Evolutionary conservation across 2,797 vertebrate genomes (phyloP).

Genomic region (Xerus rutilus): DNA sequence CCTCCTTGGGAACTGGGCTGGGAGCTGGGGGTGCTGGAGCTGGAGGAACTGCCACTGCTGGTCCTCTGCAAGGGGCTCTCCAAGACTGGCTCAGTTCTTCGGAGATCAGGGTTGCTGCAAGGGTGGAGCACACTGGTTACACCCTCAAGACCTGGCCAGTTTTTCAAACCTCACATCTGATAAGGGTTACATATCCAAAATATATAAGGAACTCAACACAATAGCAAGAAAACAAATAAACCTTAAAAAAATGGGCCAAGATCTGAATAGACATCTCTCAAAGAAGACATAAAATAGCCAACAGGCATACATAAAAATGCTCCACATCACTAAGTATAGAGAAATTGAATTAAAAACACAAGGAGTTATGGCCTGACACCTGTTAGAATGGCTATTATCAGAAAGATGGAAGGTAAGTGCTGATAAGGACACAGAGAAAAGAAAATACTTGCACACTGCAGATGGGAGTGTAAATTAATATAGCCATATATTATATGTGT

Average conservation of each 20-base stretch:
- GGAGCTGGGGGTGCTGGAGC: constrained; percentile 97
- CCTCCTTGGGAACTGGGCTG: constrained; percentile 95
- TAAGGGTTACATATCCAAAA: background rate
- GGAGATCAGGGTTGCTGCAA: constrained; percentile 96
- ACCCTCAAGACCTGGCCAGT: background rate
- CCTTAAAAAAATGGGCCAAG: background rate
- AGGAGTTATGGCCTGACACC: background rate
- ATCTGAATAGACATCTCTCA: background rate
- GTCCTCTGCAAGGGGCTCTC: constrained; percentile 95
- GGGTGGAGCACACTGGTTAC: background rate
- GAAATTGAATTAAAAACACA: background rate
- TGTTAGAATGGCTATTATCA: background rate
- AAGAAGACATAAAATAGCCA: background rate
- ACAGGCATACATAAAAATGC: background rate
- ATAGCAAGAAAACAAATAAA: background rate
- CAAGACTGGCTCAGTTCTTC: constrained; percentile 93
- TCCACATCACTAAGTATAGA: background rate
- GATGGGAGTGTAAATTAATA: background rate
- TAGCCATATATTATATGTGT: background rate
- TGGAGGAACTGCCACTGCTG: constrained; percentile 98
- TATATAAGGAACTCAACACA: background rate
- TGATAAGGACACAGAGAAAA: background rate
- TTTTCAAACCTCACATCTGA: background rate
- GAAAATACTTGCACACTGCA: background rate
- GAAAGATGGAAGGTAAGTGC: background rate